These are phyloP conservation scores for Drosophila pseudotakahashii DNA, from an alignment of 2,888 invertebrate genomes.

Conservation along the genomic window DNA sequence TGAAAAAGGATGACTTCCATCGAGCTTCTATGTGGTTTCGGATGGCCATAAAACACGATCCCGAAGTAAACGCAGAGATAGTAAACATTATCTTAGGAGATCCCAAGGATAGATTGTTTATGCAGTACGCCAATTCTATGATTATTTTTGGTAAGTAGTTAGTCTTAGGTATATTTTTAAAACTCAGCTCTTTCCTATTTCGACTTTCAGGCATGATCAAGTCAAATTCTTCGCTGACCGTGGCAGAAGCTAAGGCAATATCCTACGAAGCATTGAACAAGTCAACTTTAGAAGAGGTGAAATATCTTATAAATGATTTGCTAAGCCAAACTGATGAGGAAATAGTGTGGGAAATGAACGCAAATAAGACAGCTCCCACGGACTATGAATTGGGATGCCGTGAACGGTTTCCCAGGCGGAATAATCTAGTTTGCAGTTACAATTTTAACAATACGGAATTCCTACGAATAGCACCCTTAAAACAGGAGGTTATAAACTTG, in stretches of 20 bases:
- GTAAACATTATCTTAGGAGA: conserved; percentile 29
- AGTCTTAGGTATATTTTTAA: too few relatives aligned
- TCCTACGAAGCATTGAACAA: background rate
- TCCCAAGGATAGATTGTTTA: conserved; percentile 9
- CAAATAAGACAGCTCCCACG: background rate
- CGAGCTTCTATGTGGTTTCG: conserved; percentile 53
- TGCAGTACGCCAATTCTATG: conserved; percentile 27
- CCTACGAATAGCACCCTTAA: conserved; percentile 52
- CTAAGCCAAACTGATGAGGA: conserved; percentile 16
- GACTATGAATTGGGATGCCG: conserved; percentile 49
- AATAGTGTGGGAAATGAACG: background rate
- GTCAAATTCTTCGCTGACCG: background rate
- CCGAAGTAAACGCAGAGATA: conserved; percentile 17
- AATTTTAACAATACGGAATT: conserved; percentile 45
- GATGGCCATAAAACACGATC: conserved; percentile 20
- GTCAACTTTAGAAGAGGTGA: background rate
- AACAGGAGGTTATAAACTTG: conserved; percentile 50
- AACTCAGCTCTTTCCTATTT: too few relatives aligned
- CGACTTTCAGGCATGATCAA: background rate
- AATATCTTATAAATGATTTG: conserved; percentile 15
- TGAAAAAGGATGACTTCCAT: conserved; percentile 32
- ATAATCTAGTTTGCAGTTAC: conserved; percentile 48
- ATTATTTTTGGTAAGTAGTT: conserved; percentile 34
- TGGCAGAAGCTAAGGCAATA: background rate
- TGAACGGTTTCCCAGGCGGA: conserved; percentile 15